Percentiles rank a stretch among this genome's conserved stretches.
phyloP scores from a whole-genome alignment of 1,140 invertebrate species.

The Eueides isabella region DNA sequence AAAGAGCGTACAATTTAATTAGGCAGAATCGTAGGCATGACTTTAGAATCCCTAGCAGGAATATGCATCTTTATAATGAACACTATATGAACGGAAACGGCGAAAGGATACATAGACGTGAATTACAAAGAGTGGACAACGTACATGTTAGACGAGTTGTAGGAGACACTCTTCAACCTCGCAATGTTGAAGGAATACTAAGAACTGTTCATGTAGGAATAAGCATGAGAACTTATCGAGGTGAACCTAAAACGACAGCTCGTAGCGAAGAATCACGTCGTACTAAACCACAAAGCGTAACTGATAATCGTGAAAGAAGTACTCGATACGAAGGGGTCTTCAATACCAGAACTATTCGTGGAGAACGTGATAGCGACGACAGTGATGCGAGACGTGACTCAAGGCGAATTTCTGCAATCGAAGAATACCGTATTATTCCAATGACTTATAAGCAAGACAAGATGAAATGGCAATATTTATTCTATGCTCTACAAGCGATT shows the following conservation, averaged over 20 bases:
- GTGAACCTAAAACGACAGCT: background rate
- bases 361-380: background rate
- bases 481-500: conserved; percentile 32
- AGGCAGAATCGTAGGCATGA: background rate
- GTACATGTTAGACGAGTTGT: background rate
- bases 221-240: background rate
- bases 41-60: background rate
- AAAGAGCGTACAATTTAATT: background rate
- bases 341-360: background rate
- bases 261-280: background rate
- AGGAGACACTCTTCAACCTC: background rate
- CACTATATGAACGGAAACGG: background rate
- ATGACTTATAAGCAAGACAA: background rate
- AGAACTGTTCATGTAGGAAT: background rate
- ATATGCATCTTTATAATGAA: background rate
- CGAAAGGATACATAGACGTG: background rate
- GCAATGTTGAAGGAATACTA: background rate
- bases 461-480: conserved; percentile 41
- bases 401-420: background rate
- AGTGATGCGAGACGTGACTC: background rate
- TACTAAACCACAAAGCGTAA: background rate
- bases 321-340: background rate
- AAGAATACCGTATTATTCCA: background rate
- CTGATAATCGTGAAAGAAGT: background rate
- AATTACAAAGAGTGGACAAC: background rate